These are phyloP conservation scores for Drosophila auraria DNA, from an alignment of 1,140 invertebrate genomes.

Conservation along the genomic window DNA sequence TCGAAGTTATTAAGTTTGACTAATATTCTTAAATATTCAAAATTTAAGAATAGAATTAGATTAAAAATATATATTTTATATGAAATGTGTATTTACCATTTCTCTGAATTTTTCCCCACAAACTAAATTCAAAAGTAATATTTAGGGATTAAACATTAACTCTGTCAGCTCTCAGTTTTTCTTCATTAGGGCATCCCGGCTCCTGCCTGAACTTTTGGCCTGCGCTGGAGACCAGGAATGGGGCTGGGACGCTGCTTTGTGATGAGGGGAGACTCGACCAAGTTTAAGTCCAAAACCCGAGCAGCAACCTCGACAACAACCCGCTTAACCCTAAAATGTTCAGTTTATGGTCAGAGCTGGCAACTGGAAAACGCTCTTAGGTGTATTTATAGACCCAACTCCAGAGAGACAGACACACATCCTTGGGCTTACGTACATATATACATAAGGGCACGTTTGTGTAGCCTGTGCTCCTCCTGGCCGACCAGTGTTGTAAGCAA, in stretches of 20 bases:
- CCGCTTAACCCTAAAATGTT: constrained; percentile 63
- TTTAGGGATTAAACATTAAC: background rate
- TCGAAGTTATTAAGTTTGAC: too few species aligned
- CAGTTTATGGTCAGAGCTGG: constrained; percentile 61
- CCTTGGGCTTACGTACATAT: constrained; percentile 4
- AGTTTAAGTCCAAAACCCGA: constrained; percentile 27
- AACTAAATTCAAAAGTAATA: background rate
- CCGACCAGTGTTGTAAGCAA: constrained; percentile 36
- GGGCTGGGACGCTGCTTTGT: background rate
- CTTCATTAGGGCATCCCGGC: constrained; percentile 24
- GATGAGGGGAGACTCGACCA: constrained; percentile 10
- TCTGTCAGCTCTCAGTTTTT: constrained; percentile 1
- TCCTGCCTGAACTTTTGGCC: constrained; percentile 15
- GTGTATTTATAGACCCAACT: constrained; percentile 47
- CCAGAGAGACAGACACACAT: constrained; percentile 23
- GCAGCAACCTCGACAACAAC: constrained; percentile 38
- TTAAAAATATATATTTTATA: too few species aligned
- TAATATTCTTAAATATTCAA: background rate
- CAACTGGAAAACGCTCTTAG: constrained; percentile 51
- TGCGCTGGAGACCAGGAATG: too few species aligned
- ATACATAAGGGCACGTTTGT: constrained; percentile 11
- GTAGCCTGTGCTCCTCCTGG: background rate
- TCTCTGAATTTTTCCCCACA: background rate
- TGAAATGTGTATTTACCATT: too few species aligned
- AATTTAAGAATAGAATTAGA: too few species aligned